Evolutionary conservation across 2,797 vertebrate genomes (phyloP).

Genomic region (Amblyopsis hoosieri): DNA sequence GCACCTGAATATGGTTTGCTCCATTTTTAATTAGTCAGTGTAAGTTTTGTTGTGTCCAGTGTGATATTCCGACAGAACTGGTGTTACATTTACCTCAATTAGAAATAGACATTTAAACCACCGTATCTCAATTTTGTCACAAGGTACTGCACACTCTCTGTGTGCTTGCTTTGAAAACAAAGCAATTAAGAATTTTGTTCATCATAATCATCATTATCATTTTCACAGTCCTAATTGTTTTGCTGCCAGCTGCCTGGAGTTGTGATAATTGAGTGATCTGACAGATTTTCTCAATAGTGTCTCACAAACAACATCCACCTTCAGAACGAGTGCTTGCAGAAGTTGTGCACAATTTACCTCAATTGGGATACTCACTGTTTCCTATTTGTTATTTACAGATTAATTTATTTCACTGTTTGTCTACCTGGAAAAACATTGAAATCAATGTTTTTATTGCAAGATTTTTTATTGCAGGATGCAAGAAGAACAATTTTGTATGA

Average conservation of each 20-base stretch:
- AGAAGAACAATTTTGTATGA: no score
- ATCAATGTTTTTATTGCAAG: no score
- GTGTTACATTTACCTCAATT: background rate
- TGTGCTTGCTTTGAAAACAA: slow-evolving; percentile 72
- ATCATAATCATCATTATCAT: slow-evolving; percentile 83
- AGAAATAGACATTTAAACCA: slow-evolving; percentile 7
- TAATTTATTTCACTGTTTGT: slow-evolving; percentile 15
- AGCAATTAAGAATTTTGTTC: slow-evolving; percentile 76
- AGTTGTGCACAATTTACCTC: slow-evolving; percentile 28
- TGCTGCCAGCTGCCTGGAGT: slow-evolving; percentile 81
- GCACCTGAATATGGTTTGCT: background rate
- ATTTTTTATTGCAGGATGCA: no score
- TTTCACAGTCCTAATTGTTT: slow-evolving; percentile 80
- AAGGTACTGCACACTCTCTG: slow-evolving; percentile 16
- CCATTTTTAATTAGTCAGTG: background rate
- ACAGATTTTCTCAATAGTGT: slow-evolving; percentile 74
- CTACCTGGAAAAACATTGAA: background rate
- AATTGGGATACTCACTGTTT: slow-evolving; percentile 9
- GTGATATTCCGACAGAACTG: background rate
- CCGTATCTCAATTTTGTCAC: no score
- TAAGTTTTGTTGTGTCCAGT: background rate
- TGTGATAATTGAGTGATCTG: slow-evolving; percentile 81
- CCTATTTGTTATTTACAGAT: slow-evolving; percentile 21
- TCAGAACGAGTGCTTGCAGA: slow-evolving; percentile 48
- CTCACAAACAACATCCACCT: slow-evolving; percentile 68